Percentiles rank a stretch among this genome's conserved stretches.
Conservation (phyloP, 1,140 invertebrate genomes). For the Scaptomyza pallida region DNA sequence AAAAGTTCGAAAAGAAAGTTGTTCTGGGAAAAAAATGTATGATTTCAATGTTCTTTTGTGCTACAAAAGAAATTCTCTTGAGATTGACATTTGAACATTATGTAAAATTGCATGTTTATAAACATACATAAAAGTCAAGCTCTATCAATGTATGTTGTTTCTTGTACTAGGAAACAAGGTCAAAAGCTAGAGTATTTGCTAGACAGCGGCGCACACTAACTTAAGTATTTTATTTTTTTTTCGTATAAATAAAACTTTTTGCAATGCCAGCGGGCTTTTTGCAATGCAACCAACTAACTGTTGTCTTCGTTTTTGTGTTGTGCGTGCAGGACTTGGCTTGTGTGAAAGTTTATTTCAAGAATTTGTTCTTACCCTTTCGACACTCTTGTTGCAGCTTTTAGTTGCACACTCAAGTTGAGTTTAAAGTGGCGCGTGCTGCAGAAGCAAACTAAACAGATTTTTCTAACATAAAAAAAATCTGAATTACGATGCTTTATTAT, state of each 20-base stretch:
- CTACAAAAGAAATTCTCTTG: background rate
- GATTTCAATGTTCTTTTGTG: background rate
- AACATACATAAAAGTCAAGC: background rate
- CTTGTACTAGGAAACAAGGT: background rate
- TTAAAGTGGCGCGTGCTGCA: conserved; percentile 8
- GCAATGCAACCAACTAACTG: background rate
- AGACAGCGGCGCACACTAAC: background rate
- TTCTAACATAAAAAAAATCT: background rate
- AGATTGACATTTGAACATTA: background rate
- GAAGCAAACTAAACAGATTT: background rate
- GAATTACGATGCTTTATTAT: conserved; percentile 1
- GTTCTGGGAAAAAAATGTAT: too few relatives aligned
- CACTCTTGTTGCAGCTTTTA: conserved; percentile 44
- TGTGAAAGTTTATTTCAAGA: conserved; percentile 42
- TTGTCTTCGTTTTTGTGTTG: background rate
- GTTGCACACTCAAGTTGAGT: conserved; percentile 20
- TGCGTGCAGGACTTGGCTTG: background rate
- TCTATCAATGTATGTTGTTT: background rate
- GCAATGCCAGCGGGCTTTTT: background rate
- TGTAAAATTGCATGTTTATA: background rate
- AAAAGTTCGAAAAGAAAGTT: background rate
- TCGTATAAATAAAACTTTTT: background rate
- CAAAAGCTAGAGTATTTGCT: background rate
- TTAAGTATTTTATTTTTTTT: background rate
- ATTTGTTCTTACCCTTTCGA: conserved; percentile 25